Percentiles rank a stretch among this genome's conserved stretches.
These are phyloP conservation scores for Dendrocopos noguchii DNA, from an alignment of 2,113 vertebrate genomes.

Conservation along the genomic window DNA sequence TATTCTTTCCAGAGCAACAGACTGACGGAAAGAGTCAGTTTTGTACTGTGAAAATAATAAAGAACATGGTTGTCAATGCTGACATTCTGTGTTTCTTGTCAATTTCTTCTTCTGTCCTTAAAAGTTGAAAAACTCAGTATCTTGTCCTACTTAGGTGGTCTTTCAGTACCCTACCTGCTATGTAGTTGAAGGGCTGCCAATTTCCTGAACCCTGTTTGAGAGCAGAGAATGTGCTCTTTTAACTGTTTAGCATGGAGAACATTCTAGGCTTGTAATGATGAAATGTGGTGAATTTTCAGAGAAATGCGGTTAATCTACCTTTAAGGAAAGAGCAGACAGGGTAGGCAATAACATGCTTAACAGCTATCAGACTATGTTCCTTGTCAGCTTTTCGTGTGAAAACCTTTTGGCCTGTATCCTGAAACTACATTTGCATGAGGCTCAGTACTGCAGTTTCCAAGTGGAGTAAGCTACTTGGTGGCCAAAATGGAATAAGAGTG, in stretches of 20 bases:
- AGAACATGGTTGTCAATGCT: not conserved
- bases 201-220: not conserved
- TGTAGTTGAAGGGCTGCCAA: not conserved
- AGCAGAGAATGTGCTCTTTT: not conserved
- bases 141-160: not conserved
- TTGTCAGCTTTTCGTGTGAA: not conserved
- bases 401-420: not conserved
- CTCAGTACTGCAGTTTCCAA: not conserved
- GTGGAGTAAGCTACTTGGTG: not conserved
- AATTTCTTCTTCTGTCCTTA: not conserved
- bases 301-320: not conserved
- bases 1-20: not conserved
- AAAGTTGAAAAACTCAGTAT: not conserved
- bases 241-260: not conserved
- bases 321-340: not conserved
- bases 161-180: not conserved
- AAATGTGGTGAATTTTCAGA: not conserved
- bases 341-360: not conserved
- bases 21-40: not conserved
- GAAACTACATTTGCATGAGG: not conserved
- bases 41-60: not conserved
- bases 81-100: not conserved
- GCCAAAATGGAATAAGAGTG: not conserved
- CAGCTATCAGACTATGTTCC: not conserved
- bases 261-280: not conserved